Base-by-base conservation (phyloP, 2,888 invertebrate genomes). In the Cheilosia pagana region DNA sequence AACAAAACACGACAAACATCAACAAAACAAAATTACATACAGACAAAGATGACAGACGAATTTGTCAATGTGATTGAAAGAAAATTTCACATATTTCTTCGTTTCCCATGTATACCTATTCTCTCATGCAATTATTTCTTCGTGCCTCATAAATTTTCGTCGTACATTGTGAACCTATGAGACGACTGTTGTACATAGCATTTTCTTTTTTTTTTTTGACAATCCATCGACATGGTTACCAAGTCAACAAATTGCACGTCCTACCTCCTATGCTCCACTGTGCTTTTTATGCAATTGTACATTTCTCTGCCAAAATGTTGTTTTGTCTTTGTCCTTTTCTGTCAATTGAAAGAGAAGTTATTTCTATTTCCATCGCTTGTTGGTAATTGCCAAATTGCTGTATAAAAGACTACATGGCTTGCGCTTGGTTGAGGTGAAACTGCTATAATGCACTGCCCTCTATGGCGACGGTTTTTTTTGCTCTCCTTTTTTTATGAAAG, bases 341-440 rank as follows among this genome's bases (percentile, higher is more conserved):
- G 10, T 39, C 23, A 28, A 71, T 21, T 31, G 19, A 52, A 52
- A 67, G 14, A 21, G 52, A 45, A 83, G 65, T 63, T 74, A 74
- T 83, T 79, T 83, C 74, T 83, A 75, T 83, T 79, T 75, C 70
- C 19, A 71, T 76, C 70, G 39, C 70, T 63, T 41, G 39, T 72
- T 53, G 62, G 68, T 68, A 75, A 79, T 79, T 83, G 79, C 79
- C 83, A 83, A 83, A 83, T 75, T 75, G 83, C 74, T 21, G 31
- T 59, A 79, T 53, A 68, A 83, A 65, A 41, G 55, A 74, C 41
- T 68, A 68, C 78, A 83, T 79, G 74, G 70, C 59, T 45, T 74
- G 68, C 74, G 83, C 65, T 78, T 79, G 63, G 79, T 68, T 62
- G 45, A 35, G 35, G 16, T 45, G 68, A 65, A 79, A 35, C 52